These are phyloP conservation scores for Campylomormyrus numenius DNA, from an alignment of 2,113 vertebrate species.

Conservation along the genomic window DNA sequence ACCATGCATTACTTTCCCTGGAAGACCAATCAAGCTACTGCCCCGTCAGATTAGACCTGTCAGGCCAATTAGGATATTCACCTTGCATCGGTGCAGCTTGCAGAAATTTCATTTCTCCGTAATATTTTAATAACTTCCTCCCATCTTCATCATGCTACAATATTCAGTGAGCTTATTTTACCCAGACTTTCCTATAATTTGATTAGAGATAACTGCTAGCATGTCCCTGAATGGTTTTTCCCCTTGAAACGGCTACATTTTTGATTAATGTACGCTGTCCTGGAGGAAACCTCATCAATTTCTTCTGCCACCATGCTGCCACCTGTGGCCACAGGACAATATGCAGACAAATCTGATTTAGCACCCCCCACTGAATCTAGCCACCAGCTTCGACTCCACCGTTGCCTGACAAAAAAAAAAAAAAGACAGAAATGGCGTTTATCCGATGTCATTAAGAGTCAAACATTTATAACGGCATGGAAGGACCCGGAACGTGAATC, in stretches of 20 bases:
- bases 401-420: not conserved
- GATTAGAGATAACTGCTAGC: not conserved
- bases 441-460: not conserved
- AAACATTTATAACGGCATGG: not conserved
- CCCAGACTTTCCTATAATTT: not conserved
- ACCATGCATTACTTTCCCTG: not conserved
- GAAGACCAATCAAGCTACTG: not conserved
- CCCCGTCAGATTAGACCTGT: not conserved
- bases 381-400: not conserved
- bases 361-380: not conserved
- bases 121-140: not conserved
- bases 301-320: not conserved
- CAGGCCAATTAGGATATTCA: not conserved
- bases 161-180: not conserved
- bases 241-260: not conserved
- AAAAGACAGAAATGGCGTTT: not conserved
- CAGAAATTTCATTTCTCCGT: not conserved
- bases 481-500: not conserved
- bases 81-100: not conserved
- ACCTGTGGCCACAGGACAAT: not conserved
- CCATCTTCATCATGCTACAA: not conserved
- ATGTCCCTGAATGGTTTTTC: not conserved
- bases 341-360: not conserved
- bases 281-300: not conserved
- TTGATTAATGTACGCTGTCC: not conserved